A percentile compares a stretch with the other conserved stretches of the same genome.
These are phyloP conservation scores for Strongylocentrotus purpuratus DNA, from an alignment of 35 echinoderm and acorn worm species.

Conservation along the genomic window DNA sequence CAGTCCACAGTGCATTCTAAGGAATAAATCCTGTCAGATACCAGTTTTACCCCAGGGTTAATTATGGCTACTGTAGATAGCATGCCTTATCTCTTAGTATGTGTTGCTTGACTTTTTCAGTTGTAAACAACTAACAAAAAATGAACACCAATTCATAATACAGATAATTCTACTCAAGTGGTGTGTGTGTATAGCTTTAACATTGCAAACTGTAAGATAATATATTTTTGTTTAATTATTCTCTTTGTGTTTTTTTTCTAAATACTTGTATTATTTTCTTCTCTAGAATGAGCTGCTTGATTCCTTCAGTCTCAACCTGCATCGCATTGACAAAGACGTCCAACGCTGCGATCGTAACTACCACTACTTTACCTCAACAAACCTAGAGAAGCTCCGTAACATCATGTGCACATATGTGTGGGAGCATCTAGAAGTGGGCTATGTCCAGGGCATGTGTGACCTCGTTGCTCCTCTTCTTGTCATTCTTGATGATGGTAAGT, in stretches of 20 bases:
- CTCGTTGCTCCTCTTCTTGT: constrained; percentile 94
- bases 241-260: too few species aligned
- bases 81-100: too few species aligned
- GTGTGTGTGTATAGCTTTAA: too few species aligned
- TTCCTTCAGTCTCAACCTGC: constrained; percentile 92
- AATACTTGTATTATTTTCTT: background rate
- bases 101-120: too few species aligned
- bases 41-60: too few species aligned
- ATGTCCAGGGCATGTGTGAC: constrained; percentile 99
- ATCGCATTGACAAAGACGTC: constrained; percentile 97
- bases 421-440: constrained; percentile 96
- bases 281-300: constrained; percentile 87
- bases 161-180: too few species aligned
- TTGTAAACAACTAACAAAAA: too few species aligned
- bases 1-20: too few species aligned
- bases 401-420: constrained; percentile 99
- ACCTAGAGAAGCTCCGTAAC: constrained; percentile 92
- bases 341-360: constrained; percentile 98
- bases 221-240: background rate
- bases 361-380: constrained; percentile 75
- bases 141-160: too few species aligned
- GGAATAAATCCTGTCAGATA: too few species aligned
- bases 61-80: too few species aligned
- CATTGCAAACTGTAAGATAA: background rate
- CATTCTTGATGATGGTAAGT: constrained; percentile 95